Percentiles rank a stretch among this genome's conserved stretches.
Evolutionary conservation across 2,113 vertebrate genomes (phyloP).

Genomic region (Sclerurus mexicanus): DNA sequence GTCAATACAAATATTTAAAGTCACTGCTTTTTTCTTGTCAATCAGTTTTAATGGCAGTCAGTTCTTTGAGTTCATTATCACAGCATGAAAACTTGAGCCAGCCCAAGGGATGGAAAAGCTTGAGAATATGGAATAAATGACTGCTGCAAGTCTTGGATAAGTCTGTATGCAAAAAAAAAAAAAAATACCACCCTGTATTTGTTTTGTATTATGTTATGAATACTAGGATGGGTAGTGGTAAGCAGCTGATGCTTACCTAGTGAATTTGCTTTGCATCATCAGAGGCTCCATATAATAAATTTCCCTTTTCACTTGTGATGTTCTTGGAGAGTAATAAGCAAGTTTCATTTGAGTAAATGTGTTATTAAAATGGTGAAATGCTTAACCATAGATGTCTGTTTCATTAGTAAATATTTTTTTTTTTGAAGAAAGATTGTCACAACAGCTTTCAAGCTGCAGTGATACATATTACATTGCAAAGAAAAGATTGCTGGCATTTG

Average conservation of each 20-base stretch:
- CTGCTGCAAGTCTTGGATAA: not conserved
- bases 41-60: not conserved
- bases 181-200: not conserved
- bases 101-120: not conserved
- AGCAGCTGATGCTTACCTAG: not conserved
- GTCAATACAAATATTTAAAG: not conserved
- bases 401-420: not conserved
- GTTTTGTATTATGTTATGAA: not conserved
- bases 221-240: not conserved
- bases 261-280: not conserved
- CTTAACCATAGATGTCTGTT: not conserved
- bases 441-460: not conserved
- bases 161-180: not conserved
- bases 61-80: not conserved
- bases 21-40: not conserved
- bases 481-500: not conserved
- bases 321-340: not conserved
- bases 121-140: not conserved
- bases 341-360: not conserved
- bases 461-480: not conserved
- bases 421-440: not conserved
- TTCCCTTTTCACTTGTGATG: not conserved
- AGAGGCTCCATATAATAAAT: not conserved
- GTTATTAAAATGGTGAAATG: not conserved
- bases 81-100: not conserved